Percentiles rank a stretch among this genome's conserved stretches.
Conservation (phyloP, 1,140 invertebrate species). For the Cydia pomonella region DNA sequence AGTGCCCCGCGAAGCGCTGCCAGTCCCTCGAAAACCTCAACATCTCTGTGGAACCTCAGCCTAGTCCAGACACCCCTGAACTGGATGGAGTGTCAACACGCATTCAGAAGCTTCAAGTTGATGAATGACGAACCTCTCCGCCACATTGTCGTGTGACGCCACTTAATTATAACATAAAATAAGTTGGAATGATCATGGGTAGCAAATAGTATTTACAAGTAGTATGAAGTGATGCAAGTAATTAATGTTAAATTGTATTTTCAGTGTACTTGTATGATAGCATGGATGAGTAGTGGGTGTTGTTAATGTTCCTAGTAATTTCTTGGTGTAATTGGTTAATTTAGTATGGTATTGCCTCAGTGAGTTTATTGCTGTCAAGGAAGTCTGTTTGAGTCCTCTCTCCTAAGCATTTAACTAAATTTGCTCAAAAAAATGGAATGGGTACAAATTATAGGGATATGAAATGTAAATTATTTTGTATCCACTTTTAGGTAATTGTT, state of each 20-base stretch:
- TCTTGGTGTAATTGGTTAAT: slow-evolving; percentile 52
- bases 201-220: slow-evolving; percentile 45
- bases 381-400: slow-evolving; percentile 45
- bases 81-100: slow-evolving; percentile 75
- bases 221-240: slow-evolving; percentile 44
- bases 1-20: slow-evolving; percentile 66
- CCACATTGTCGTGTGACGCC: slow-evolving; percentile 41
- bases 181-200: slow-evolving; percentile 39
- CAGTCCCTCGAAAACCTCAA: slow-evolving; percentile 75
- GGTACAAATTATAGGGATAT: slow-evolving; percentile 46
- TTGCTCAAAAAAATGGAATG: slow-evolving; percentile 53
- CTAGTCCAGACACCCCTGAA: slow-evolving; percentile 63
- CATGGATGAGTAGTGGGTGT: slow-evolving; percentile 48
- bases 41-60: slow-evolving; percentile 55
- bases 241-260: slow-evolving; percentile 53
- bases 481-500: slow-evolving; percentile 42
- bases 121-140: slow-evolving; percentile 64
- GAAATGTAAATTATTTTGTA: slow-evolving; percentile 41
- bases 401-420: slow-evolving; percentile 43
- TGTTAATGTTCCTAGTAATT: slow-evolving; percentile 63
- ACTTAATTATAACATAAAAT: slow-evolving; percentile 35
- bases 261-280: slow-evolving; percentile 59
- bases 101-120: slow-evolving; percentile 74
- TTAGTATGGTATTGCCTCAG: slow-evolving; percentile 51
- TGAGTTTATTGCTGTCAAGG: slow-evolving; percentile 40